Base-by-base conservation (phyloP, 2,888 invertebrate species). In the Leucoma salicis region DNA sequence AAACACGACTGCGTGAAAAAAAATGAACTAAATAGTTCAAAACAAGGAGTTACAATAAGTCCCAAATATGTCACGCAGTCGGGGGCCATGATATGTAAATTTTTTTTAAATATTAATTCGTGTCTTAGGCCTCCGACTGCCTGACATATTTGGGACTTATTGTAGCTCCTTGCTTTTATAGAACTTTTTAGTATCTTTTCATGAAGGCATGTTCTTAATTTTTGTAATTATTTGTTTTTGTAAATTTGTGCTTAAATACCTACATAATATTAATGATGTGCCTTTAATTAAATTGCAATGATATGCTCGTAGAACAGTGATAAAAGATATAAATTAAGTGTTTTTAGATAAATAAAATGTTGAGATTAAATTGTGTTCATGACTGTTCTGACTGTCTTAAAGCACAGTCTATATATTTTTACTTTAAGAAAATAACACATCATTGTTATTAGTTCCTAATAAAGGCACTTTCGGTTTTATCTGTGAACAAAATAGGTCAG, bases 1-100 rank as follows among this genome's bases (percentile, higher is more conserved):
- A 33, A 39, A 39, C 35, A 44, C 44, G 44, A 14, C 44, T 44
- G 44, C 44, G 44, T 44, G 44, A 44, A 35, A 37, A 41, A 27
- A 13, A 13, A 29, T 12, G 10, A 31, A 35, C 21, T 14, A 15
- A 29, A 8, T 14, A 16, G 16, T 31, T 14, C 13, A 35, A n/a
- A 24, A 14, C 43, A 27, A 43, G 43, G 44, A 44, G 44, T 44
- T 36, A 24, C 44, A 44, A 44, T 44, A 44, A 44, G 44, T 44
- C 44, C 32, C 44, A 39, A 44, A 33, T 36, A 28, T 39, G 36
- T 44, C 44, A 44, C 39, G 44, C 44, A 39, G 44, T 39, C 44
- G 44, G 44, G 39, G 39, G 44, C 44, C 15, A 12, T 29, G 14
- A 29, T 13, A 8, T 5, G 6, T 15, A 31, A 13, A n/a, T 38